Percentiles rank a stretch among this genome's conserved stretches.
phyloP scores from a whole-genome alignment of 1,140 invertebrate species.

The Psix sp. region DNA sequence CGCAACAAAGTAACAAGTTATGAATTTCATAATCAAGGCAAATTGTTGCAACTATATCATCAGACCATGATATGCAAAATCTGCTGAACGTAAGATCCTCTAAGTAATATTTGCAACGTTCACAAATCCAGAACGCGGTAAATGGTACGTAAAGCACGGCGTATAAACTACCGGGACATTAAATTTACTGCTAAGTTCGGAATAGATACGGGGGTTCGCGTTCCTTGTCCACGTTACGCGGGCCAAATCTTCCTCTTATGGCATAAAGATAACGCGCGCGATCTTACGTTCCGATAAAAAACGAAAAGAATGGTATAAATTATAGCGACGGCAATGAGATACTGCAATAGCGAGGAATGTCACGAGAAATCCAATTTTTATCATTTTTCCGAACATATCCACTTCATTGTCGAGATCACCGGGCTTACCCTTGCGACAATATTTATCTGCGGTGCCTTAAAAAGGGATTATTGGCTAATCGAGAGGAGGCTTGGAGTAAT shows the following conservation, averaged over 20 bases:
- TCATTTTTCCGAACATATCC: neutral
- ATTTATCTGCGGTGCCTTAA: slow-evolving; percentile 3
- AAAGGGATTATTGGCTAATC: neutral
- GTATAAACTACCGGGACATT: slow-evolving; percentile 50
- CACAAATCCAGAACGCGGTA: slow-evolving; percentile 33
- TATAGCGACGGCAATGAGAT: slow-evolving; percentile 19
- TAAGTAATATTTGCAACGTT: slow-evolving; percentile 52
- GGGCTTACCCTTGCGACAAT: neutral
- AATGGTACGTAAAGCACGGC: slow-evolving; percentile 50
- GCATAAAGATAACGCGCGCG: slow-evolving; percentile 17
- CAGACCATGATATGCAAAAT: slow-evolving; percentile 41
- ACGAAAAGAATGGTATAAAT: slow-evolving; percentile 25
- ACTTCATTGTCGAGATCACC: neutral
- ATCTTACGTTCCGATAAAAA: slow-evolving; percentile 18
- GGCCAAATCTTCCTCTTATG: slow-evolving; percentile 20
- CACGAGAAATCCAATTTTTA: slow-evolving; percentile 32
- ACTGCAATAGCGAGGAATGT: slow-evolving; percentile 29
- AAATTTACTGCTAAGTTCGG: slow-evolving; percentile 54
- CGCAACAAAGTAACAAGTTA: slow-evolving; percentile 17
- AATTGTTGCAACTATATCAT: slow-evolving; percentile 31
- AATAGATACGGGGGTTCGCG: slow-evolving; percentile 38
- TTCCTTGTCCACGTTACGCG: slow-evolving; percentile 30
- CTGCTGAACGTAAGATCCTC: slow-evolving; percentile 33
- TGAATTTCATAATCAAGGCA: slow-evolving; percentile 16
- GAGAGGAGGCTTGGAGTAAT: neutral